Evolutionary conservation across 2,797 vertebrate species (phyloP).

Genomic region (Hirundo rustica): DNA sequence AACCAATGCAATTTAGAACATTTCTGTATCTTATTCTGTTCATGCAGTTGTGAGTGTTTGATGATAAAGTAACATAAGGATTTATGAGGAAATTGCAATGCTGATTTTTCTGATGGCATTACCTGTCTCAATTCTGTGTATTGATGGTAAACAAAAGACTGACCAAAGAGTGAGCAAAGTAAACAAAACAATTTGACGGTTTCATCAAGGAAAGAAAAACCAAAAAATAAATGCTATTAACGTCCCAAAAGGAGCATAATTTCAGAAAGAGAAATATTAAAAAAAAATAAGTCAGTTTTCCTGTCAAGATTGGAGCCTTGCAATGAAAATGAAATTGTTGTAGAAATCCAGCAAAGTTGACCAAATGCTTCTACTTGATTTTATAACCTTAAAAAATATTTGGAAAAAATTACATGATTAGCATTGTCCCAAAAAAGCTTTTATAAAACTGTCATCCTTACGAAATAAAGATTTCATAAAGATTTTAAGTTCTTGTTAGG

Average conservation of each 20-base stretch:
- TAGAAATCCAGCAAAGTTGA: neutral
- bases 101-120: neutral
- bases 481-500: neutral
- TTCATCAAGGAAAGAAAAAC: neutral
- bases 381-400: neutral
- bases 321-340: neutral
- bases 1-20: neutral
- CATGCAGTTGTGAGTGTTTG: neutral
- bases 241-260: neutral
- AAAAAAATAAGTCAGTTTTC: neutral
- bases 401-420: neutral
- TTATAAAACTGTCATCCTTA: neutral
- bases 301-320: neutral
- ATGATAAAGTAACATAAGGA: neutral
- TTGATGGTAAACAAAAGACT: neutral
- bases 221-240: neutral
- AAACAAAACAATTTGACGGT: neutral
- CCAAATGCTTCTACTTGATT: neutral
- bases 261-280: neutral
- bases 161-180: neutral
- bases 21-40: neutral
- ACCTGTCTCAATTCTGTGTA: neutral
- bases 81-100: neutral
- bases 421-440: neutral
- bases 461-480: neutral